Conservation (phyloP, 2,888 invertebrate species). For the Agrilus cyanescens region DNA sequence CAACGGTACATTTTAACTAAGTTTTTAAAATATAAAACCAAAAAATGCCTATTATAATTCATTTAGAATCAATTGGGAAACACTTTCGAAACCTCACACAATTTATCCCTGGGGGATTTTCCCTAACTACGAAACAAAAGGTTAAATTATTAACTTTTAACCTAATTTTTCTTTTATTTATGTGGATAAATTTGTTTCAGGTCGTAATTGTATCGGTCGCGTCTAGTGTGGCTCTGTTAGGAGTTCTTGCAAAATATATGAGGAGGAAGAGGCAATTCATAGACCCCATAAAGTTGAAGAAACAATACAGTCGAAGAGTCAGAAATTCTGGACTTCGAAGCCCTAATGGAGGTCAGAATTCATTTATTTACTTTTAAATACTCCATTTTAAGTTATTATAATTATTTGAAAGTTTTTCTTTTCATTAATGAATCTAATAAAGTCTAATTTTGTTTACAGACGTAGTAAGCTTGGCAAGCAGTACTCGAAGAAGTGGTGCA, state of each 20-base stretch:
- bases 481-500: conserved; percentile 48
- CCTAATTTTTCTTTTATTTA: conserved; percentile 5
- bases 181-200: conserved; percentile 33
- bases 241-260: conserved; percentile 69
- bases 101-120: conserved; percentile 33
- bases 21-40: conserved; percentile 5
- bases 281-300: conserved; percentile 45
- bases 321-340: conserved; percentile 50
- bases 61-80: conserved; percentile 43
- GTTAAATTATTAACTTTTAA: conserved; percentile 31
- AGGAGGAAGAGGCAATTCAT: conserved; percentile 57
- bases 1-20: neutral
- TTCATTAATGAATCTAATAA: neutral
- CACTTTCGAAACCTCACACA: conserved; percentile 44
- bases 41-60: conserved; percentile 38
- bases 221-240: conserved; percentile 70
- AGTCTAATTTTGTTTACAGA: conserved; percentile 27
- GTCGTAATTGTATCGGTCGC: conserved; percentile 61
- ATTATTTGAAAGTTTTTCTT: neutral
- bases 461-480: conserved; percentile 52
- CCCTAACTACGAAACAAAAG: conserved; percentile 58
- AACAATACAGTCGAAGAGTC: conserved; percentile 47
- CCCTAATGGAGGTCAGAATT: conserved; percentile 45
- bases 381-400: neutral
- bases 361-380: conserved; percentile 3